phyloP scores from a whole-genome alignment of 2,113 vertebrate species.

The Anoplopoma fimbria region DNA sequence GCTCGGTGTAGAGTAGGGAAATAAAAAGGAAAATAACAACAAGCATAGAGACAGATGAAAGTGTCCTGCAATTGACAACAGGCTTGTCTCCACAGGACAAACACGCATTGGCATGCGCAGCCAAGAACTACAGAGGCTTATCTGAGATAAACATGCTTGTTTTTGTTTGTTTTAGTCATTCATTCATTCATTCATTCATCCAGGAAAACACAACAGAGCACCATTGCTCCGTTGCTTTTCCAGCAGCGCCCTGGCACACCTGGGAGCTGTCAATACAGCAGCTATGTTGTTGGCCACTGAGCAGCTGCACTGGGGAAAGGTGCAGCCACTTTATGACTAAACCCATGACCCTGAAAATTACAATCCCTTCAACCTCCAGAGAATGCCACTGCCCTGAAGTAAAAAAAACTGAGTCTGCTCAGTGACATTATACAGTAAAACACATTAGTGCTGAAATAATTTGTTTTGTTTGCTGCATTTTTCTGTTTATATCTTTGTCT shows the following conservation, averaged over 20 bases:
- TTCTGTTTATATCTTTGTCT: neutral
- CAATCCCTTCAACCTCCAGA: neutral
- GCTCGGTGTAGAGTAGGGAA: conserved; percentile 54
- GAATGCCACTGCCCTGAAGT: neutral
- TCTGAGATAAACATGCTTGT: conserved; percentile 30
- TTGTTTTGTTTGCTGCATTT: neutral
- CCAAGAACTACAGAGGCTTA: conserved; percentile 10
- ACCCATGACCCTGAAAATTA: neutral
- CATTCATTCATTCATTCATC: conserved; percentile 41
- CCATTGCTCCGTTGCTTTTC: conserved; percentile 8
- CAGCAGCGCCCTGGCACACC: conserved; percentile 16
- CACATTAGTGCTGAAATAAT: neutral
- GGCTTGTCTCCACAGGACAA: conserved; percentile 47
- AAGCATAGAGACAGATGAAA: conserved; percentile 42
- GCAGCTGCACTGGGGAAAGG: conserved; percentile 7
- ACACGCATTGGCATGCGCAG: conserved; percentile 15
- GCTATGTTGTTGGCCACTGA: neutral
- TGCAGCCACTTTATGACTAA: neutral
- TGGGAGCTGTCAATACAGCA: conserved; percentile 40
- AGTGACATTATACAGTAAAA: neutral
- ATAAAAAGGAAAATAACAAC: neutral
- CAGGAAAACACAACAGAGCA: conserved; percentile 26
- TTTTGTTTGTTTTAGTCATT: neutral
- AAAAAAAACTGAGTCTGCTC: neutral
- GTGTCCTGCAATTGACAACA: conserved; percentile 52